These are phyloP conservation scores for Pseudocheirus occidentalis DNA, from an alignment of 2,797 vertebrate genomes.

Conservation along the genomic window DNA sequence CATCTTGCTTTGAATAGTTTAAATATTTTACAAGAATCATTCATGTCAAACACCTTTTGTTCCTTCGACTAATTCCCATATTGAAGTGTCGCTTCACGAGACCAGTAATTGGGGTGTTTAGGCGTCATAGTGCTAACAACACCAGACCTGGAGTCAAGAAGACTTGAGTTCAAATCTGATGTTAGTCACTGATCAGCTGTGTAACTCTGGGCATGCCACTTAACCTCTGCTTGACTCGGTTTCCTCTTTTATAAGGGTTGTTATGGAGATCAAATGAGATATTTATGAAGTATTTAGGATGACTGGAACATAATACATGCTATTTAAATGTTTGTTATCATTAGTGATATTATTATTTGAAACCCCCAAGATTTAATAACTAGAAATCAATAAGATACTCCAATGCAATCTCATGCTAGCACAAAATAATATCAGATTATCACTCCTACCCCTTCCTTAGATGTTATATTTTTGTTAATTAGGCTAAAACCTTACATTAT, in stretches of 20 bases:
- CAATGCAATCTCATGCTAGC: too few species aligned
- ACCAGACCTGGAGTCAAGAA: background rate
- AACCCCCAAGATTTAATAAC: too few species aligned
- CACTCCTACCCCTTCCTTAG: too few species aligned
- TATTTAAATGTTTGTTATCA: too few species aligned
- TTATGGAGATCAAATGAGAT: background rate
- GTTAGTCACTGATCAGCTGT: background rate
- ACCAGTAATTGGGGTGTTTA: background rate
- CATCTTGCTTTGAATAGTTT: background rate
- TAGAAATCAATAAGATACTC: too few species aligned
- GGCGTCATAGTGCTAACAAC: background rate
- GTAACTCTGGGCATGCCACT: background rate
- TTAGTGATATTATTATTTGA: too few species aligned
- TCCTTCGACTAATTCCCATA: background rate
- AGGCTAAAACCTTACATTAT: too few species aligned
- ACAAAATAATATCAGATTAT: too few species aligned
- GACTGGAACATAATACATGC: too few species aligned
- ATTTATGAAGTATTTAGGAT: background rate
- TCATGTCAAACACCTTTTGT: background rate
- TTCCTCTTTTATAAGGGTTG: background rate
- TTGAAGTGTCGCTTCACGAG: background rate
- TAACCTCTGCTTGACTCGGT: background rate
- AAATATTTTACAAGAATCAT: background rate
- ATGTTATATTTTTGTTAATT: too few species aligned
- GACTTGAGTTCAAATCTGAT: background rate